Conservation (phyloP, 1,140 invertebrate genomes). For the Dreissena polymorpha region DNA sequence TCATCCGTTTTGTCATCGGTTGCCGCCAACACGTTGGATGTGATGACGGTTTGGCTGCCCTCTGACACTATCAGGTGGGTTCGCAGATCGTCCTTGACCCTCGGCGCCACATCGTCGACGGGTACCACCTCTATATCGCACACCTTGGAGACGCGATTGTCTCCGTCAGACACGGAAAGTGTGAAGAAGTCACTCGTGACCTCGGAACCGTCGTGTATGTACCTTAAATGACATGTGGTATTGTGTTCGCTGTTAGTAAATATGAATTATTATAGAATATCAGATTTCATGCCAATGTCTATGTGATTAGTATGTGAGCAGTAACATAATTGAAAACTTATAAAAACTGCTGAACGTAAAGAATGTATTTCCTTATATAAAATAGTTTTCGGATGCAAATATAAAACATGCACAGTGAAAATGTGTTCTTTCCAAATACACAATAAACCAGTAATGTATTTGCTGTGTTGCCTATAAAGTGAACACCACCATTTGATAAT, state of each 20-base stretch:
- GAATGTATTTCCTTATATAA: no score
- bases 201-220: conserved; percentile 79
- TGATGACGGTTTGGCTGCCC: conserved; percentile 74
- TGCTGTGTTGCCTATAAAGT: no score
- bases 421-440: no score
- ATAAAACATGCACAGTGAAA: no score
- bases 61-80: conserved; percentile 75
- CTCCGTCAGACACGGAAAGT: conserved; percentile 78
- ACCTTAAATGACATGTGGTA: conserved; percentile 64
- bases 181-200: conserved; percentile 74
- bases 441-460: no score
- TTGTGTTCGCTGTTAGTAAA: neutral
- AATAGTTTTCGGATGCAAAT: no score
- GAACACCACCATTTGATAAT: no score
- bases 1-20: conserved; percentile 78
- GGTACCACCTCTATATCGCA: conserved; percentile 77
- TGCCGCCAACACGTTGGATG: conserved; percentile 75
- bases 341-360: no score
- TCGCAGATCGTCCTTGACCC: conserved; percentile 67
- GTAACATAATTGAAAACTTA: no score
- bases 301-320: no score
- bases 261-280: no score
- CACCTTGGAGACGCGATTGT: conserved; percentile 76
- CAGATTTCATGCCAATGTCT: no score
- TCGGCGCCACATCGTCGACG: conserved; percentile 78